These are phyloP conservation scores for Ypsolopha scabrella DNA, from an alignment of 2,888 invertebrate genomes.

Conservation along the genomic window DNA sequence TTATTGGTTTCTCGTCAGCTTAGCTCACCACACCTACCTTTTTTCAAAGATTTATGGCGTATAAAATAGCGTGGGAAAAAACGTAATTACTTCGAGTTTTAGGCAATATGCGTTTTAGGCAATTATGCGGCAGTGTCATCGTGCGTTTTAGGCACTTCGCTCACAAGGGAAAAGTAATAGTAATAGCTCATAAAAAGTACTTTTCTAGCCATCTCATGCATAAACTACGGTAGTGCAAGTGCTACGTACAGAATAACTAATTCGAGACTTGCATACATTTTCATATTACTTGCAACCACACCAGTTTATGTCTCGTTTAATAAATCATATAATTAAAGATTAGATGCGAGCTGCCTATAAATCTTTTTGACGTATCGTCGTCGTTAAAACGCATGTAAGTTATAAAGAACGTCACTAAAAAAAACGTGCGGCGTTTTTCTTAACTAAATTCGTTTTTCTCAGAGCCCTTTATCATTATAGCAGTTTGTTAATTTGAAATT, in stretches of 20 bases:
- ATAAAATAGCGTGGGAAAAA: too few relatives aligned
- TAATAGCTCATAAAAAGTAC: too few relatives aligned
- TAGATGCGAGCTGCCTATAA: not conserved
- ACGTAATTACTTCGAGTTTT: too few relatives aligned
- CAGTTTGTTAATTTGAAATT: not conserved
- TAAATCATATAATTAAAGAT: not conserved
- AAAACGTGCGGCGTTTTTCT: constrained; percentile 16
- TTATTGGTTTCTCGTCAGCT: too few relatives aligned
- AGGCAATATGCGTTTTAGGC: too few relatives aligned
- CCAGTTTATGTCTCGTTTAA: not conserved
- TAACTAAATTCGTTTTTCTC: not conserved
- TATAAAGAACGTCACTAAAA: constrained; percentile 19
- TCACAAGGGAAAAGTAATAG: too few relatives aligned
- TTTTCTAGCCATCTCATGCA: too few relatives aligned
- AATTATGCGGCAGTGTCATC: too few relatives aligned
- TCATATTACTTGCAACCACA: not conserved
- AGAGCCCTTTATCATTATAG: not conserved
- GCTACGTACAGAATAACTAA: not conserved
- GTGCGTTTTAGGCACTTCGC: too few relatives aligned
- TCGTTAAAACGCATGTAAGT: constrained; percentile 2
- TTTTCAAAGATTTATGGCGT: too few relatives aligned
- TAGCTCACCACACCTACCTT: too few relatives aligned
- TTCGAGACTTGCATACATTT: not conserved
- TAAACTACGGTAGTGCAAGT: too few relatives aligned
- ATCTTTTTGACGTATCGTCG: not conserved